Conservation (phyloP, 1,140 invertebrate genomes). For the Hestina assimilis region DNA sequence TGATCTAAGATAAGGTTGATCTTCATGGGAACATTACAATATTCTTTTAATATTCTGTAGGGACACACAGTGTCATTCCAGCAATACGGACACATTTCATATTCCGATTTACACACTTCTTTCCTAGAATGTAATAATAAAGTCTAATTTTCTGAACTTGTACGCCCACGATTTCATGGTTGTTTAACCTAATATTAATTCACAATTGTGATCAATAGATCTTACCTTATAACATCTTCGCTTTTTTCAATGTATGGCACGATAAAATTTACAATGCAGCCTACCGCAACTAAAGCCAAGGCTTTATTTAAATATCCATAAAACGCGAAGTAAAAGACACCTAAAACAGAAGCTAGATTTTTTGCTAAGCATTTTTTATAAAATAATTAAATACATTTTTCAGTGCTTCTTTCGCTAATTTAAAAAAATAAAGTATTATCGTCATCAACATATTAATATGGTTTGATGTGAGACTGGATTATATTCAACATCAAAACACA, state of each 20-base stretch:
- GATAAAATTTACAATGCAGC: not conserved
- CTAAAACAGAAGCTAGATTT: no score
- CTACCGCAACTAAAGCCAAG: conserved; percentile 7
- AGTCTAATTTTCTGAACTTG: no score
- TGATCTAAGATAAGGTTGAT: conserved; percentile 15
- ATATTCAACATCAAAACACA: no score
- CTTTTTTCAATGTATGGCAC: not conserved
- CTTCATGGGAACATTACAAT: conserved; percentile 11
- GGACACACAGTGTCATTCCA: conserved; percentile 12
- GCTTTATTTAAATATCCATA: conserved; percentile 26
- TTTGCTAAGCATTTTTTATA: no score
- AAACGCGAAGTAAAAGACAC: conserved; percentile 28
- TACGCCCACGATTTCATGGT: no score
- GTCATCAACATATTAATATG: no score
- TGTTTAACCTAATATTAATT: no score
- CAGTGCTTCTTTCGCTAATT: no score
- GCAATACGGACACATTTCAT: conserved; percentile 19
- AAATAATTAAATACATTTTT: no score
- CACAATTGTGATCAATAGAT: not conserved
- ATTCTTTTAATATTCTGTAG: conserved; percentile 10
- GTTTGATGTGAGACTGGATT: no score
- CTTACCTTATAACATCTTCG: not conserved
- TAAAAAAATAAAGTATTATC: no score
- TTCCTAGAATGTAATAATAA: not conserved
- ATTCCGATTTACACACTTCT: not conserved